Conservation (phyloP, 2,113 vertebrate genomes). For the Trachemys scripta region DNA sequence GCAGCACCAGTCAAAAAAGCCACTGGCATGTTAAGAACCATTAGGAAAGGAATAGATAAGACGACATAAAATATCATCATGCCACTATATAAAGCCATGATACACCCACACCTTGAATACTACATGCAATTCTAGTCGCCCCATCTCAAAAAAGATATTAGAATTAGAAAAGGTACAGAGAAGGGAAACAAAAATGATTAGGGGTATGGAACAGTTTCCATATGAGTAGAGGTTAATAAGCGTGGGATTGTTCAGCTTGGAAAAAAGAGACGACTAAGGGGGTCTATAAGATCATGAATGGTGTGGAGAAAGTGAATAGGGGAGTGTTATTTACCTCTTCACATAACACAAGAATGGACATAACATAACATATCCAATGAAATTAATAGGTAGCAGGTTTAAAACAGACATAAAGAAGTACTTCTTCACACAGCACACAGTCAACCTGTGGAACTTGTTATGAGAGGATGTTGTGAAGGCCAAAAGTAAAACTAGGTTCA, state of each 20-base stretch:
- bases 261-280: not conserved
- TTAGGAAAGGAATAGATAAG: not conserved
- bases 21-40: not conserved
- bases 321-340: not conserved
- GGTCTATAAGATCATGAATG: not conserved
- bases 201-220: not conserved
- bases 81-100: not conserved
- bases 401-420: not conserved
- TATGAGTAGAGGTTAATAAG: not conserved
- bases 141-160: not conserved
- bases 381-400: not conserved
- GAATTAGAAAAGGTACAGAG: not conserved
- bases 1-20: not conserved
- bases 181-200: not conserved
- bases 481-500: not conserved
- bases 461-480: not conserved
- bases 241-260: not conserved
- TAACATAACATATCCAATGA: not conserved
- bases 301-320: not conserved
- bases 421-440: not conserved
- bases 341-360: not conserved
- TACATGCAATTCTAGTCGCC: not conserved
- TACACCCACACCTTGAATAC: not conserved
- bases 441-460: not conserved
- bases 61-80: not conserved